Percentiles rank a stretch among this genome's conserved stretches.
phyloP scores from a whole-genome alignment of 92 coral and sea anemone genomes.

The Heliopora coerulea region DNA sequence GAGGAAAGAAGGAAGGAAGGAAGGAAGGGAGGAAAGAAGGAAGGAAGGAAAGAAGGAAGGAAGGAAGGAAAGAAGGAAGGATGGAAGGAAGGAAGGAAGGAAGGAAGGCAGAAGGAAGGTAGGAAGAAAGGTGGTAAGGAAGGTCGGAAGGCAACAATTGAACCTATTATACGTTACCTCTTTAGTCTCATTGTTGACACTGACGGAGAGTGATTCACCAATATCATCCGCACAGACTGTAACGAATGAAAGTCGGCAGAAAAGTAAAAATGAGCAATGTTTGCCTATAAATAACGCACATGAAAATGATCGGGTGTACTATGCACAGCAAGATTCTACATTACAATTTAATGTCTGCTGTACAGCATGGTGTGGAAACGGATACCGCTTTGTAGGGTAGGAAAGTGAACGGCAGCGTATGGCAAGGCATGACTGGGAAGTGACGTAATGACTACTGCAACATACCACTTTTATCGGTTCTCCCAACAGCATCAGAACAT shows the following conservation, averaged over 20 bases:
- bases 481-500: constrained; percentile 67
- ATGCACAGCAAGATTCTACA: no score
- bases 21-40: not conserved
- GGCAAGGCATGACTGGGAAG: no score
- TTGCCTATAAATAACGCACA: no score
- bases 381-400: no score
- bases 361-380: no score
- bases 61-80: not conserved
- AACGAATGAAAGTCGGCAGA: no score
- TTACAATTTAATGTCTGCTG: no score
- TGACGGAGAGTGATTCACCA: constrained; percentile 52
- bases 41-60: not conserved
- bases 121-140: not conserved
- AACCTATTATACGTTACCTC: constrained; percentile 40
- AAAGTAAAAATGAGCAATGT: no score
- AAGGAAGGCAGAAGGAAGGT: not conserved
- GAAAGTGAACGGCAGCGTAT: no score
- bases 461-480: constrained; percentile 64
- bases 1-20: constrained; percentile 1
- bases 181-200: constrained; percentile 50
- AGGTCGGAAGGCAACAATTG: no score
- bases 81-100: not conserved
- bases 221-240: constrained; percentile 74
- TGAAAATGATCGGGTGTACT: no score
- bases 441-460: not conserved